Evolutionary conservation across 2,113 vertebrate genomes (phyloP), one percentile per base, ranked within the genome.

Genomic region (Choloepus hoffmanni): DNA sequence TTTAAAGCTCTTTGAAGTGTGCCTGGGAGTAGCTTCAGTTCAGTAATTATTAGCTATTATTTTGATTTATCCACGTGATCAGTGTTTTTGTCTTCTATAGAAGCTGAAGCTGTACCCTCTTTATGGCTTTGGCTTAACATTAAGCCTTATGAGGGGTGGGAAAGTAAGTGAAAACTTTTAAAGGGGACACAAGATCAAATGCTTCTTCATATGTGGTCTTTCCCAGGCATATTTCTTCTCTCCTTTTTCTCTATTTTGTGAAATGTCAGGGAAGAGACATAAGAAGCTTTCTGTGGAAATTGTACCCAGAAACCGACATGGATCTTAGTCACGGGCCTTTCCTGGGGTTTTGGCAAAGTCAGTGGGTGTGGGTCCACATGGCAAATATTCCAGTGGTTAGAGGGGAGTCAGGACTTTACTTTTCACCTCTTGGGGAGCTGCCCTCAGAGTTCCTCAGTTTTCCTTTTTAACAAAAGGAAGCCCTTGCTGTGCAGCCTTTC

Each of bases 381-480:
- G 95, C 86, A 89, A 72, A 79, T 95, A 68, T 90, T 88, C 76
- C 21, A 30, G 92, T 40, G 79, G 65, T 85, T 87, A 70, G 58
- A 90, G 55, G 16, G 72, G 23, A 97, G 55, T 65, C 23, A n/a
- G 53, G 85, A 85, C 73, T 96, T 96, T 60, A 60, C 73, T 76
- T 95, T 89, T 84, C 67, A 86, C 55, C 95, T 91, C 62, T 55
- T 92, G 65, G n/a, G 43, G 88, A 85, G 88, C 50, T 90, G 81
- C 94, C 78, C 72, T 96, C 77, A 67, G 89, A 92, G 91, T 90
- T 81, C 62, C 53, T 85, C 26, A 9, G 77, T 72, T 85, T 92
- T 97, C 89, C 63, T 95, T 78, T 76, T 85, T 89, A 87, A 88
- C n/a, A 72, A 86, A 93, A 81, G 81, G 87, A 94, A 97, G 90